Evolutionary conservation across 1,140 invertebrate species (phyloP), one percentile per base, ranked within the genome.

Genomic region (Aphelenchoides fujianensis): DNA sequence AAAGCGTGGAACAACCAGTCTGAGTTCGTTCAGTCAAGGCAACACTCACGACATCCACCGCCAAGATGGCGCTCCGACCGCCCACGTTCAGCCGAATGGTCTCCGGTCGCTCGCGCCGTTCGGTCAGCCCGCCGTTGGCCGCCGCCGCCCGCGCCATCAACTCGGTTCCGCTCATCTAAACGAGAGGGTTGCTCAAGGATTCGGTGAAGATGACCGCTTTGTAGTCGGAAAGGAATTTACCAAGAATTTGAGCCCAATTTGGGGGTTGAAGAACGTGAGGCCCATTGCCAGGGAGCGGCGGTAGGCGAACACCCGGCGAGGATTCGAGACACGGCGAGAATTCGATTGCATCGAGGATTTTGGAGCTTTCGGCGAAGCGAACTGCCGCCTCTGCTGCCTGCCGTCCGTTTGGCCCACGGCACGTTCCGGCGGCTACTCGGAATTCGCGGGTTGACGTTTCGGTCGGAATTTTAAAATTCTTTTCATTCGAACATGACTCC

Each of bases 11-110:
- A n/a, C 7, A 67, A n/a, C 19, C 19, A 23, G n/a, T 36, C 27
- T 35, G 53, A 23, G 1, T 5, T 37, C 36, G 57, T 23, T 63
- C 23, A n/a, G n/a, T n/a, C n/a, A n/a, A n/a, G n/a, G n/a, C 35
- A 41, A 23, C n/a, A 36, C 41, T 19, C 3, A 77, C 76, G 53
- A 52, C 59, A 12, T 81, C 71, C 19, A 78, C 7, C 31, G 72
- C 28, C 34, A 78, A 36, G 37, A 71, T 70, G 1, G 75, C 75
- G 62, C 70, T 73, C 48, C 77, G 48, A 12, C 77, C 77, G 27
- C 77, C 77, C 30, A 78, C 77, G 67, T 78, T 79, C 9, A 79
- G 16, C 19, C 68, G 30, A 12, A 75, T 28, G 28, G 77, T 57
- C 55, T 79, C 71, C 28, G 23, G 61, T 23, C 30, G 23, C 9